Evolutionary conservation across 1,140 invertebrate genomes (phyloP).

Genomic region (Drosophila tsacasi): DNA sequence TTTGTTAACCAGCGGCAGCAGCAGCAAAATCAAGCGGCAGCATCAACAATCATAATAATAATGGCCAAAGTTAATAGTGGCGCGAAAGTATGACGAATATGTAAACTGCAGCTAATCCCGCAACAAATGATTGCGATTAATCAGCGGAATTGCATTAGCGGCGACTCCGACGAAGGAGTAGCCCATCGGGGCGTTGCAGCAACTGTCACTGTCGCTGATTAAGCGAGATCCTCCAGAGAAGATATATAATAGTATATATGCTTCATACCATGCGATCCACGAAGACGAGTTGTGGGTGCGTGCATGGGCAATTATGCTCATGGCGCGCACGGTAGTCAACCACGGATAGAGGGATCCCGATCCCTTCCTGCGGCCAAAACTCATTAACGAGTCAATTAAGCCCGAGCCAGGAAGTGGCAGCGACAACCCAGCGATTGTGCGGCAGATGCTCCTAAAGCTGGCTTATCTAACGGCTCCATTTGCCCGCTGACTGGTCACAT

Average conservation of each 20-base stretch:
- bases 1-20: slow-evolving; percentile 59
- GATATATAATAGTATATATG: background rate
- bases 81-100: slow-evolving; percentile 83
- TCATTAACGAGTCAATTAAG: slow-evolving; percentile 81
- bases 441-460: slow-evolving; percentile 35
- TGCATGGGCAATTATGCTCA: slow-evolving; percentile 71
- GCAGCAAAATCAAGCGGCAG: slow-evolving; percentile 22
- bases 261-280: slow-evolving; percentile 6
- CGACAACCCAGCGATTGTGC: slow-evolving; percentile 22
- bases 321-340: slow-evolving; percentile 26
- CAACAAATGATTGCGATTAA: slow-evolving; percentile 84
- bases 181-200: slow-evolving; percentile 60
- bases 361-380: slow-evolving; percentile 34
- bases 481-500: slow-evolving; percentile 40
- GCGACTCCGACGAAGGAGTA: slow-evolving; percentile 18
- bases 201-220: slow-evolving; percentile 79
- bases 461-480: slow-evolving; percentile 80
- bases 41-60: slow-evolving; percentile 79
- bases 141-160: slow-evolving; percentile 81
- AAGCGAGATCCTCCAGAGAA: slow-evolving; percentile 52
- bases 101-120: slow-evolving; percentile 77
- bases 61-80: slow-evolving; percentile 77
- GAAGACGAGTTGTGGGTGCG: slow-evolving; percentile 67
- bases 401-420: slow-evolving; percentile 67
- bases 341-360: background rate